phyloP scores from a whole-genome alignment of 2,797 vertebrate species.

The Crax fasciolata region DNA sequence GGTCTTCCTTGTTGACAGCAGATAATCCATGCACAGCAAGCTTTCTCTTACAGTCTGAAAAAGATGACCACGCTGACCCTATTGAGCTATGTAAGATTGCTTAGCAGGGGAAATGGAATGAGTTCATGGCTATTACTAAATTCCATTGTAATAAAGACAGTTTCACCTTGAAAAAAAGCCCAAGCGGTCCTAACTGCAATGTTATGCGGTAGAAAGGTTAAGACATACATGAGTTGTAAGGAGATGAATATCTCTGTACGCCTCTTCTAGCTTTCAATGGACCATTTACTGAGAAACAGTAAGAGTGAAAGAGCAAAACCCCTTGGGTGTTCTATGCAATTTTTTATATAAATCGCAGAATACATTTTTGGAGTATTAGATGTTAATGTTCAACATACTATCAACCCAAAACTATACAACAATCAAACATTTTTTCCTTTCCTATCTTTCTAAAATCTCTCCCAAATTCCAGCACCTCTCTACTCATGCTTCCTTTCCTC shows the following conservation, averaged over 20 bases:
- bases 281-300: background rate
- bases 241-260: background rate
- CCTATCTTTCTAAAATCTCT: background rate
- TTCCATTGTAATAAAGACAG: conserved; percentile 18
- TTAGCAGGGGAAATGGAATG: conserved; percentile 22
- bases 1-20: background rate
- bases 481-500: background rate
- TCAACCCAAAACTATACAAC: background rate
- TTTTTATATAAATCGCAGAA: background rate
- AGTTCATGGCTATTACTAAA: conserved; percentile 37
- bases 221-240: background rate
- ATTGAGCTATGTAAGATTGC: background rate
- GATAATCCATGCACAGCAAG: background rate
- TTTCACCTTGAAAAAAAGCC: conserved; percentile 23
- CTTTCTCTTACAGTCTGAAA: background rate
- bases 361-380: background rate
- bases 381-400: background rate
- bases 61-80: background rate
- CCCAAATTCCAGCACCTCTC: background rate
- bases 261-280: background rate
- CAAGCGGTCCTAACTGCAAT: background rate
- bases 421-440: background rate
- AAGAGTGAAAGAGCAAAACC: background rate
- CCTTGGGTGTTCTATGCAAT: background rate
- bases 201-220: background rate